Base-by-base conservation (phyloP, 1,140 invertebrate species). In the Neotoxoptera formosana region DNA sequence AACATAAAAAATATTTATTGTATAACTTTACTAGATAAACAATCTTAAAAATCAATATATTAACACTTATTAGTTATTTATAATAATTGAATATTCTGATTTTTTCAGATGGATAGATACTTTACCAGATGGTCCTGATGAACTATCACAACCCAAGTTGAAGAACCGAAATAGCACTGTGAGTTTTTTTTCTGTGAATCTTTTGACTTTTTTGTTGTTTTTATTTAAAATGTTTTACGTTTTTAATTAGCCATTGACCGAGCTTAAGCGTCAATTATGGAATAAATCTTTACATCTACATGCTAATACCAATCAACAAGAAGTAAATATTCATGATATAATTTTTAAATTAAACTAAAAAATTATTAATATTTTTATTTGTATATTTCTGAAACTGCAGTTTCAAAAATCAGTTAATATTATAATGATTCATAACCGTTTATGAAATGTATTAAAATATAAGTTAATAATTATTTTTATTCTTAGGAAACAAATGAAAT, bases 31-130 rank as follows among this genome's bases (percentile, higher is more conserved):
- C 7, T n/a, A 30, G 84, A n/a, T n/a, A 48, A 87, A 48, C 25
- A 0, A 8, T 56, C 23, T 56, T 25, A 25, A 56, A 56, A 48
- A 87, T 86, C 23, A 48, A 30, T 87, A 23, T 23, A 84, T 17
- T 45, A 41, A 41, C 9, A 41, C 4, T 0, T 45, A 36, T 84
- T 84, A 56, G 56, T 56, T 56, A 21, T 23, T 83, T 36, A 25
- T 1, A 84, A 8, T 45, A 25, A 84, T 7, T 23, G 45, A 23
- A 23, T 41, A n/a, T 76, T 83, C 36, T 23, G 6, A 2, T 51
- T 88, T 51, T 30, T 86, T 93, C 45, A 93, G 91, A 41, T 93
- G 91, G 91, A 36, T 93, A 30, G 48, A 93, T 8, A 93, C 47
- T 30, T 93, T 93, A 41, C 81, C 91, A 21, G 91, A 93, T 45